Evolutionary conservation across 2,113 vertebrate genomes (phyloP), one percentile per base, ranked within the genome.

Genomic region (Corvus hawaiiensis): DNA sequence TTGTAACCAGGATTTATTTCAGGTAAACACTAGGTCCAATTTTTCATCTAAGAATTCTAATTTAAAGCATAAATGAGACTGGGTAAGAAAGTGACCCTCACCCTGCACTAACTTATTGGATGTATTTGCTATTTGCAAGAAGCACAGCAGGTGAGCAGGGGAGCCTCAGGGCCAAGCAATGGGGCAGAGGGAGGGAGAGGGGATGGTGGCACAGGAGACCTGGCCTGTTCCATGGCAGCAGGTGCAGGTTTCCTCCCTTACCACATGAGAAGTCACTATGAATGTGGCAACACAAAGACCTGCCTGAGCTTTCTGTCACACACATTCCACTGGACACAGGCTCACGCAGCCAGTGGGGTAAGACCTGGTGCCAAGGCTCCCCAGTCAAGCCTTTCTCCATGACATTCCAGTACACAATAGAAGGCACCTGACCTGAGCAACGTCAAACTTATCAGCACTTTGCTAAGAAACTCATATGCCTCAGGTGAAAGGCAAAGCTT

Each of bases 241-340:
- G n/a, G 11, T 5, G 1, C 7, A n/a, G 32, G 7, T 39, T 39
- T 52, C 9, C 30, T 61, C 20, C 22, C 61, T 56, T 22, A 7
- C 15, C 16, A 6, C n/a, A 17, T 2, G 7, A 3, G 5, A 80
- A 75, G 3, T 35, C 4, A 1, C 28, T 49, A 8, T 17, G 16
- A 71, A 10, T 3, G 33, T 11, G 27, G 32, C 46, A 44, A 24
- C 24, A 26, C 10, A 14, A 28, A 52, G 32, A 19, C 2, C 44
- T 63, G 3, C 35, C 30, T 11, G 11, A 82, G 18, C 10, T 51
- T 46, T 27, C 39, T 37, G 32, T 49, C n/a, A 13, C 0, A 0
- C 43, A 11, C 0, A 0, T 3, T 41, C 1, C 4, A 3, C 3
- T 4, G 56, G 19, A 32, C 2, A 1, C 26, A 26, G 37, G 19